Conservation (phyloP, 2,113 vertebrate species). For the Petaurus breviceps region DNA sequence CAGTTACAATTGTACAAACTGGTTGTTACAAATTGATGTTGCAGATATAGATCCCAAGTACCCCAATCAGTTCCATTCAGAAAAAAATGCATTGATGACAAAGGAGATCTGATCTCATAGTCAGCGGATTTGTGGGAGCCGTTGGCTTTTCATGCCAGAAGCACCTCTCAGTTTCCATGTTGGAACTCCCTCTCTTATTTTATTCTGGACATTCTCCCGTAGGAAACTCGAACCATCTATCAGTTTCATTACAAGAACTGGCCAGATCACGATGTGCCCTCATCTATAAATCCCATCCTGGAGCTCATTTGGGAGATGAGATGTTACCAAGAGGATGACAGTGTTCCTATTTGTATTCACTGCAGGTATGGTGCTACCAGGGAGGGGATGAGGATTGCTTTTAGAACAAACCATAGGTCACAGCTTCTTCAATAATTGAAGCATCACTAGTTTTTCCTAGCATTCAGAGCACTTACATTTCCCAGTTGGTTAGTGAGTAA, state of each 20-base stretch:
- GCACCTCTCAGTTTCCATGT: background rate
- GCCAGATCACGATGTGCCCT: conserved; percentile 96
- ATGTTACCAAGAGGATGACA: conserved; percentile 87
- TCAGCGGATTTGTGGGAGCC: background rate
- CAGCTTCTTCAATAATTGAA: background rate
- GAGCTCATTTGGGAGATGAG: conserved; percentile 91
- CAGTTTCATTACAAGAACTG: conserved; percentile 97
- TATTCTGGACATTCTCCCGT: conserved; percentile 51
- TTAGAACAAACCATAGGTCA: background rate
- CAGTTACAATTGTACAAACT: too few species aligned
- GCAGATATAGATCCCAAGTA: too few species aligned
- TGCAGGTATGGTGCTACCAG: conserved; percentile 89
- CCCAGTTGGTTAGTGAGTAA: conserved; percentile 26
- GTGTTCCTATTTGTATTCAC: conserved; percentile 93
- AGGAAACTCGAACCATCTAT: conserved; percentile 86
- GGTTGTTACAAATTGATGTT: too few species aligned
- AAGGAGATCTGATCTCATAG: background rate
- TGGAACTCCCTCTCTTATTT: conserved; percentile 14
- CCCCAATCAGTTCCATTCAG: too few species aligned
- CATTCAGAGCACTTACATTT: background rate
- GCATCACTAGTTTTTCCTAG: background rate
- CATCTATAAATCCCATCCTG: conserved; percentile 92
- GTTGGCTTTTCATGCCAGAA: conserved; percentile 16
- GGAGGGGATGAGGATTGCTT: background rate
- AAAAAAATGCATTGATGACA: background rate